Evolutionary conservation across 2,797 vertebrate genomes (phyloP).

Genomic region (Bucorvus abyssinicus): DNA sequence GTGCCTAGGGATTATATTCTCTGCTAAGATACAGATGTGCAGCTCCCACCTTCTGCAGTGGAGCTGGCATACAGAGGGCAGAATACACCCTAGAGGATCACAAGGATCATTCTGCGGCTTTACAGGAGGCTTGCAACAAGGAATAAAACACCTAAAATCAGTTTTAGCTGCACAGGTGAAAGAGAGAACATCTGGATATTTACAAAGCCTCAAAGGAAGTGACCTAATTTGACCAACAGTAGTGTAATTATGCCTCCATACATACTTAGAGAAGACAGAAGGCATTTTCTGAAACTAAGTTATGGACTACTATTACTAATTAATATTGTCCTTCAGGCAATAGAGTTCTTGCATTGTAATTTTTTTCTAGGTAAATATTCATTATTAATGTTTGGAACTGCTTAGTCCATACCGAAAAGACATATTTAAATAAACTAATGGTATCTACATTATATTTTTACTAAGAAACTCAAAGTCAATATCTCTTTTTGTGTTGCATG

Average conservation of each 20-base stretch:
- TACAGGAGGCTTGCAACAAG: constrained; percentile 61
- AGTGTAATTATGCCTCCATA: constrained; percentile 46
- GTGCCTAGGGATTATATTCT: not conserved
- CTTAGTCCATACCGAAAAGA: constrained; percentile 43
- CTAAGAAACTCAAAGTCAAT: constrained; percentile 49
- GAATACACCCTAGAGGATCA: not conserved
- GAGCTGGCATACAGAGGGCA: not conserved
- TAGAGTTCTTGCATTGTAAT: constrained; percentile 33
- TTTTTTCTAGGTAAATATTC: constrained; percentile 62
- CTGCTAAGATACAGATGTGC: not conserved
- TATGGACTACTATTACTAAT: constrained; percentile 62
- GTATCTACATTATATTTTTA: constrained; percentile 29
- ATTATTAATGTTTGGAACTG: constrained; percentile 66
- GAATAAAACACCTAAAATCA: constrained; percentile 48
- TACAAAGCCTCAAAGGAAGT: constrained; percentile 78
- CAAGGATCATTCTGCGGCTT: not conserved
- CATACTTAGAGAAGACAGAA: constrained; percentile 3
- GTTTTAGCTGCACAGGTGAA: constrained; percentile 66
- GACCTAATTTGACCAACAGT: constrained; percentile 76
- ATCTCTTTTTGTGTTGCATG: constrained; percentile 1
- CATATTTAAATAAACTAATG: constrained; percentile 44
- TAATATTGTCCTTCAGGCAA: constrained; percentile 68
- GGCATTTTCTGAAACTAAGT: constrained; percentile 54
- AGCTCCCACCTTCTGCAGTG: not conserved
- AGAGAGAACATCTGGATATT: constrained; percentile 78